These are phyloP conservation scores for Pteronura brasiliensis DNA, from an alignment of 2,113 vertebrate species.

Conservation along the genomic window DNA sequence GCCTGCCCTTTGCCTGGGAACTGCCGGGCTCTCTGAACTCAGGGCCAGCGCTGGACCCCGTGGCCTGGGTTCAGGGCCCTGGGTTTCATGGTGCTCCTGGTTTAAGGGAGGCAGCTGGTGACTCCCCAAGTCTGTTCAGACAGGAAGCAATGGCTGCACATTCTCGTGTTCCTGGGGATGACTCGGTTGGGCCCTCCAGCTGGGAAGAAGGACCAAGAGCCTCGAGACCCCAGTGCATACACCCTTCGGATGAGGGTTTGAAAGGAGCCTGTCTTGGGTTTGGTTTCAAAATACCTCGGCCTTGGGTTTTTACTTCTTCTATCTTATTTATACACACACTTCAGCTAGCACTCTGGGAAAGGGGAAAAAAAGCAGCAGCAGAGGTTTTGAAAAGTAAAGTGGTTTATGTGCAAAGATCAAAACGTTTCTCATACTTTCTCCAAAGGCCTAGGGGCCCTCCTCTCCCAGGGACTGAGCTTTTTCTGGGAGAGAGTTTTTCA, in stretches of 20 bases:
- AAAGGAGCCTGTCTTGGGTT: slow-evolving; percentile 2
- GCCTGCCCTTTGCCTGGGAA: background rate
- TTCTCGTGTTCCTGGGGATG: background rate
- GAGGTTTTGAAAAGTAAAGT: slow-evolving; percentile 42
- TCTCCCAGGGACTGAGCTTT: slow-evolving; percentile 36
- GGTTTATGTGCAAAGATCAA: slow-evolving; percentile 56
- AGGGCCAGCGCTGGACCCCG: background rate
- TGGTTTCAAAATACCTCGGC: background rate
- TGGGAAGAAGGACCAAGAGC: background rate
- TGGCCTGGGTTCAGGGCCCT: background rate
- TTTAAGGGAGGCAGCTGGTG: background rate
- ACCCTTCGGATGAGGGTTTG: background rate
- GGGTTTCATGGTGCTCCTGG: background rate
- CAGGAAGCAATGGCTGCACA: background rate
- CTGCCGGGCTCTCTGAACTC: background rate
- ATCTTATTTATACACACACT: background rate
- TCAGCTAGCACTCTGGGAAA: background rate
- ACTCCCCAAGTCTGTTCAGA: background rate
- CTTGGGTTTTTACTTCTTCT: background rate
- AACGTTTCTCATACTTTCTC: slow-evolving; percentile 56
- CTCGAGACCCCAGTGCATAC: background rate
- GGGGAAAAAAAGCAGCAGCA: background rate
- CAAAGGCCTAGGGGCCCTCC: slow-evolving; percentile 45
- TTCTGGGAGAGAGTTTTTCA: slow-evolving; percentile 25
- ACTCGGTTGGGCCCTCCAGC: background rate